These are phyloP conservation scores for Oryctes rhinoceros DNA, from an alignment of 1,140 invertebrate genomes.

Conservation along the genomic window DNA sequence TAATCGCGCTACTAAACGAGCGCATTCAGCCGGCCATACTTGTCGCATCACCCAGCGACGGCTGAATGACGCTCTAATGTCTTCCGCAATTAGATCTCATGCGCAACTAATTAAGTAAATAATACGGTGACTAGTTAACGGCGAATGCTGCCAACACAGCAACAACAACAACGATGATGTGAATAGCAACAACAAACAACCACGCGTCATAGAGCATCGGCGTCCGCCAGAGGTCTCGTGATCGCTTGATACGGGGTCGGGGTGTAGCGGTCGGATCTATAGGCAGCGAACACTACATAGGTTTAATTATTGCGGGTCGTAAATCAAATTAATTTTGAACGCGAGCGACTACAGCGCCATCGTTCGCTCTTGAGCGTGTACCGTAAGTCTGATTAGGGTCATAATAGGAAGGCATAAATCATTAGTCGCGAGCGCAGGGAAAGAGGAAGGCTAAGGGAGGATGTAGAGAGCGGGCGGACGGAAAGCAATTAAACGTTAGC, in stretches of 20 bases:
- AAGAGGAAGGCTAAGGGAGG: background rate
- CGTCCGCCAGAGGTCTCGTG: background rate
- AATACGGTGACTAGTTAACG: background rate
- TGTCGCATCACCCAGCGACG: too few relatives aligned
- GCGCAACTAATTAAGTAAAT: slow-evolving; percentile 12
- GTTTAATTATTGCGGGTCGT: slow-evolving; percentile 10
- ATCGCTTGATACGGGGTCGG: background rate
- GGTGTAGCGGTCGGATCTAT: background rate
- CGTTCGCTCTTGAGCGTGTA: background rate
- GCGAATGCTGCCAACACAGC: background rate
- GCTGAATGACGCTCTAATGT: background rate
- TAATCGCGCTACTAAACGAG: too few relatives aligned
- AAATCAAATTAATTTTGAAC: slow-evolving; percentile 20
- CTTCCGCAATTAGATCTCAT: background rate
- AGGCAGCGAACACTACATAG: background rate
- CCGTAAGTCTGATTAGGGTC: slow-evolving; percentile 13
- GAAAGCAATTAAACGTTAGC: background rate
- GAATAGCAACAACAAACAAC: background rate
- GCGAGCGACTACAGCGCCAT: background rate
- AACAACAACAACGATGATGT: background rate
- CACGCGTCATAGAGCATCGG: background rate
- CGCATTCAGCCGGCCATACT: too few relatives aligned
- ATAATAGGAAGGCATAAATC: slow-evolving; percentile 15
- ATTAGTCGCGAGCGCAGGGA: background rate
- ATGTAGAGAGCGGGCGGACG: background rate